A percentile compares a stretch with the other conserved stretches of the same genome.
phyloP scores from a whole-genome alignment of 2,888 invertebrate species.

The Polyommatus icarus region DNA sequence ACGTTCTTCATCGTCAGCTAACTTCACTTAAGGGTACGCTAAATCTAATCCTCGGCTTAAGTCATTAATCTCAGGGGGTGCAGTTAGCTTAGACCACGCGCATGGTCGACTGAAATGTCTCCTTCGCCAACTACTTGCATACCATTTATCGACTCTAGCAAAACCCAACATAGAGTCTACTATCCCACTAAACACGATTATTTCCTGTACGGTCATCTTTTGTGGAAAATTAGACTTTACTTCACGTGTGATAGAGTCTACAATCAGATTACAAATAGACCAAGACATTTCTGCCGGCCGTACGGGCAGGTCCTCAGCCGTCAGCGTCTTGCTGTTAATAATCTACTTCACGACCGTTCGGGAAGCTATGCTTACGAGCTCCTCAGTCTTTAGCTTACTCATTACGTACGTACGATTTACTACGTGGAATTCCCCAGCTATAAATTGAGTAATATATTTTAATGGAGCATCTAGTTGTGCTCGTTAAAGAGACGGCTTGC shows the following conservation, averaged over 20 bases:
- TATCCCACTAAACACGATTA: background rate
- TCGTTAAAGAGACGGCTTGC: background rate
- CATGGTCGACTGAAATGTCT: background rate
- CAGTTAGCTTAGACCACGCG: background rate
- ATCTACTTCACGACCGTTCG: constrained; percentile 13
- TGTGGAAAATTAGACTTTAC: background rate
- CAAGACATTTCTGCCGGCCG: background rate
- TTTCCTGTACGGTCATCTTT: background rate
- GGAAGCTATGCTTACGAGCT: background rate
- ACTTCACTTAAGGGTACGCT: background rate
- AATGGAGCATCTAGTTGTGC: background rate
- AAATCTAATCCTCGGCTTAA: background rate
- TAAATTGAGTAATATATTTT: background rate
- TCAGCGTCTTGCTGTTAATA: background rate
- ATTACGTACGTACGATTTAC: constrained; percentile 10
- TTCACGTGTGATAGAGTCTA: background rate
- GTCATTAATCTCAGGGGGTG: constrained; percentile 14
- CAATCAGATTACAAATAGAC: background rate
- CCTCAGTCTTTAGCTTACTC: constrained; percentile 1
- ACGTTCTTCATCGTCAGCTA: background rate
- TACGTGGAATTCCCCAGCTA: background rate
- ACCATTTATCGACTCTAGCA: background rate
- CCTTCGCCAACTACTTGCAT: background rate
- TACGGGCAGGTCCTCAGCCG: background rate
- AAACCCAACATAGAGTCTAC: background rate